Conservation (phyloP, 2,113 vertebrate genomes). For the Anarhynchus alexandrinus region DNA sequence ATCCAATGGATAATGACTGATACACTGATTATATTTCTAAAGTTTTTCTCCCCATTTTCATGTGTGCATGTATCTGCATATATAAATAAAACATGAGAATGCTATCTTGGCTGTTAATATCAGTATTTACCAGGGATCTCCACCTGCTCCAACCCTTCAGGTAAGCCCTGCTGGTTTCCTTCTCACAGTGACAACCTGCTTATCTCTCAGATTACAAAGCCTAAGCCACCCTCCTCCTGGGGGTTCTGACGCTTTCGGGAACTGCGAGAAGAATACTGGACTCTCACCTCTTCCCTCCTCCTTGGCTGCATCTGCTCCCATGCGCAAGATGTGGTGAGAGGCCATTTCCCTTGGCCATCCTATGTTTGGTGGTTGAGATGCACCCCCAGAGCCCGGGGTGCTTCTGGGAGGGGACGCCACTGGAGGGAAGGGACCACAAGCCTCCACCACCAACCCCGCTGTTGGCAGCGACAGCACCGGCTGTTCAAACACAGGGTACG, state of each 20-base stretch:
- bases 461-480: accelerated
- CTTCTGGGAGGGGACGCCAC: background rate
- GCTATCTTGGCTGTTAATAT: background rate
- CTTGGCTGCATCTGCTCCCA: background rate
- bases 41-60: background rate
- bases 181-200: background rate
- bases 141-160: background rate
- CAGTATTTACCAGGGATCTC: background rate
- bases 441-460: too few species aligned
- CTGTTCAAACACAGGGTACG: accelerated
- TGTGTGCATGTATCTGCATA: background rate
- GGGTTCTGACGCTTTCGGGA: background rate
- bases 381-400: too few species aligned
- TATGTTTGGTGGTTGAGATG: background rate
- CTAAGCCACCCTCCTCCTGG: background rate
- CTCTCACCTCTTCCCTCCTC: background rate
- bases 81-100: background rate
- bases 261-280: background rate
- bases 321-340: background rate
- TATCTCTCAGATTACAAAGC: background rate
- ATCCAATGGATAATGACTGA: background rate
- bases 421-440: background rate
- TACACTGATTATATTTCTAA: background rate
- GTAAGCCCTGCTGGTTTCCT: background rate
- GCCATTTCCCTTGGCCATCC: background rate